Evolutionary conservation across 2,113 vertebrate genomes (phyloP).

Genomic region (Puffinus mauretanicus): DNA sequence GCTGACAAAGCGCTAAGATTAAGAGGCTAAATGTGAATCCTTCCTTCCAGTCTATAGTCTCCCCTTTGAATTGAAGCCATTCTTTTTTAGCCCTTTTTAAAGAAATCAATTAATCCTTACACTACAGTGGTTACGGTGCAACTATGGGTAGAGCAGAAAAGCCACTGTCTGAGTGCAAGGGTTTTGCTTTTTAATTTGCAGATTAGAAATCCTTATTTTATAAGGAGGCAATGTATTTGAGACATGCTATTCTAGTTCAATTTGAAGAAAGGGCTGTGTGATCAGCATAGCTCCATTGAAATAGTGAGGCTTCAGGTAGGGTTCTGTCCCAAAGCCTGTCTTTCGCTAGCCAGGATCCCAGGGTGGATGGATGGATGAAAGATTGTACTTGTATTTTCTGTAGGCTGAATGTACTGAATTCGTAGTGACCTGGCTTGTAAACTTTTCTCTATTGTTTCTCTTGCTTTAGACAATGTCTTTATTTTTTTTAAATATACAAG

Average conservation of each 20-base stretch:
- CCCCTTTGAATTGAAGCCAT: neutral
- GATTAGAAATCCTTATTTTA: neutral
- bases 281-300: neutral
- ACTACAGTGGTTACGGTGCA: slow-evolving; percentile 1
- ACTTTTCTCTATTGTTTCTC: neutral
- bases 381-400: slow-evolving; percentile 1
- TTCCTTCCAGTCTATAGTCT: neutral
- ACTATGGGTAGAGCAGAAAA: neutral
- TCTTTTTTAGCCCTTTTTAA: slow-evolving; percentile 34
- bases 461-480: slow-evolving; percentile 17
- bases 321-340: neutral
- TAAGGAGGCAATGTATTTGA: neutral
- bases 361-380: neutral
- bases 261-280: neutral
- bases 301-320: neutral
- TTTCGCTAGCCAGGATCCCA: neutral
- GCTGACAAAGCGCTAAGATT: neutral
- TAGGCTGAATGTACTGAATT: slow-evolving; percentile 36
- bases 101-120: neutral
- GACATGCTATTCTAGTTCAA: neutral
- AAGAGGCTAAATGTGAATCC: neutral
- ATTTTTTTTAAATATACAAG: neutral
- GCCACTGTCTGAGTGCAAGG: neutral
- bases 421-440: neutral
- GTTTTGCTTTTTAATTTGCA: slow-evolving; percentile 11